Conservation (phyloP, 2,797 vertebrate species). For the Propithecus perrieri region DNA sequence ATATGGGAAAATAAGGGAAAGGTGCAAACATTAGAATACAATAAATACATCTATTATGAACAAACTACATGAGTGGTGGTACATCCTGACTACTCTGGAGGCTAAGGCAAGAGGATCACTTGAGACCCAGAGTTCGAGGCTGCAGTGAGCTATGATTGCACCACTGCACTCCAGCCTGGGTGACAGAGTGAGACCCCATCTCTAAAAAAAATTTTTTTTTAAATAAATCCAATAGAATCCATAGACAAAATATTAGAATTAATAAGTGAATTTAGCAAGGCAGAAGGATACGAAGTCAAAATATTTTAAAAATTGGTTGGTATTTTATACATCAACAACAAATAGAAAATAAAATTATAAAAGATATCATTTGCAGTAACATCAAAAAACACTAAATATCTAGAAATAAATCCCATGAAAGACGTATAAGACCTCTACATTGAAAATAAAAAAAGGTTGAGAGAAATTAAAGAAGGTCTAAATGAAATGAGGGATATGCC, state of each 20-base stretch:
- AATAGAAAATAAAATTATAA: constrained; percentile 13
- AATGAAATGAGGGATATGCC: background rate
- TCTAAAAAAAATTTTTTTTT: background rate
- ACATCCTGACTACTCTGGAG: background rate
- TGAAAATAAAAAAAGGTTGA: background rate
- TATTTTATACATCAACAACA: constrained; percentile 35
- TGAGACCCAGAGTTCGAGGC: background rate
- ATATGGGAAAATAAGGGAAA: background rate
- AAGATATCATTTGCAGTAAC: background rate
- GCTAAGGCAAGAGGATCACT: background rate
- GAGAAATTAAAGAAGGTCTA: constrained; percentile 12
- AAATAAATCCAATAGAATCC: background rate
- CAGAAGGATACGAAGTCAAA: background rate
- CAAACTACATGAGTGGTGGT: background rate
- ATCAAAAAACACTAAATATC: background rate
- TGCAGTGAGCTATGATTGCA: background rate
- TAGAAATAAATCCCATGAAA: constrained; percentile 33
- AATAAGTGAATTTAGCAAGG: background rate
- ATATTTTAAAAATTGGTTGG: background rate
- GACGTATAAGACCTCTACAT: background rate
- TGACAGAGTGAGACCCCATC: background rate
- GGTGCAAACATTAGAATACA: background rate
- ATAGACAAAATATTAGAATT: constrained; percentile 27
- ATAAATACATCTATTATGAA: background rate
- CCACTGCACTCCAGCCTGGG: background rate